Conservation (phyloP, 2,888 invertebrate genomes). For the Habroteleia sp. region DNA sequence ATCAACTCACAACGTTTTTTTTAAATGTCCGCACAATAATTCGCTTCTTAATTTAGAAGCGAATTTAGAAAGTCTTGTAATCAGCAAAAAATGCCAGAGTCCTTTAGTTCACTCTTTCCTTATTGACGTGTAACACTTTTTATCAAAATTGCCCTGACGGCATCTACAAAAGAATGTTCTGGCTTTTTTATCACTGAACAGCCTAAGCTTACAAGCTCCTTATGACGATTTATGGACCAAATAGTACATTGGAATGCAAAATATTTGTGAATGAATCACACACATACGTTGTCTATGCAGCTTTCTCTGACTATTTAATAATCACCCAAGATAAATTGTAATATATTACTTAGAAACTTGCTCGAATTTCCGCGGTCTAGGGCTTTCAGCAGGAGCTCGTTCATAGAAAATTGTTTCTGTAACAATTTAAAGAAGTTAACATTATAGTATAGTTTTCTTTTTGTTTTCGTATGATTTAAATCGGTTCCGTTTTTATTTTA, state of each 20-base stretch:
- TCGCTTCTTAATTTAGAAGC: no score
- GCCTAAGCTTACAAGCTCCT: neutral
- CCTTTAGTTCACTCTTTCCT: conserved; percentile 26
- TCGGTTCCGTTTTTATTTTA: no score
- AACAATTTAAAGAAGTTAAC: no score
- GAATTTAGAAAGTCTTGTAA: conserved; percentile 36
- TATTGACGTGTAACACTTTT: conserved; percentile 46
- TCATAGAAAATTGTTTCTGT: conserved; percentile 13
- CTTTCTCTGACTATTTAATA: conserved; percentile 51
- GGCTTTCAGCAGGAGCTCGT: neutral
- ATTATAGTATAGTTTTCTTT: no score
- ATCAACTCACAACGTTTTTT: no score
- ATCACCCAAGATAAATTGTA: conserved; percentile 43
- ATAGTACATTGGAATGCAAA: conserved; percentile 14
- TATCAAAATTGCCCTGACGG: conserved; percentile 24
- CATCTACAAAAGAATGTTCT: conserved; percentile 27
- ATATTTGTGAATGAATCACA: conserved; percentile 33
- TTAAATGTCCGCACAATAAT: no score
- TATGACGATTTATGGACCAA: conserved; percentile 23
- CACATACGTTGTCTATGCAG: conserved; percentile 37
- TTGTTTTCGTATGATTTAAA: no score
- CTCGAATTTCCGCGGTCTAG: conserved; percentile 7
- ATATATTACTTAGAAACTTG: conserved; percentile 37
- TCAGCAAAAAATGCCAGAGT: conserved; percentile 21
- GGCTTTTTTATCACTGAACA: conserved; percentile 6